These are phyloP conservation scores for Troilus luridus DNA, from an alignment of 2,888 invertebrate genomes.

Conservation along the genomic window DNA sequence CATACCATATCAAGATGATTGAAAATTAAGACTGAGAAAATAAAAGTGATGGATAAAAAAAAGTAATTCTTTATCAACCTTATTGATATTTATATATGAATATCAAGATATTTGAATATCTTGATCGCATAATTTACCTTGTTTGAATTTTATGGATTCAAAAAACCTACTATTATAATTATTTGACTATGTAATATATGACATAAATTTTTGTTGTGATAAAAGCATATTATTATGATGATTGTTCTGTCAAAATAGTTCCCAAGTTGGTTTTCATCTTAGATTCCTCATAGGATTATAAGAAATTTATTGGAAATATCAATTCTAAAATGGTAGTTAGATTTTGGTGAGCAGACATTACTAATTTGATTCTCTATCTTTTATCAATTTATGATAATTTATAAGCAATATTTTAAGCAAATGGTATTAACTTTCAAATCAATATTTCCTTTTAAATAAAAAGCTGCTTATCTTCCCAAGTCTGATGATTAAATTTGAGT, in stretches of 20 bases:
- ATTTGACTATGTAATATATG: not conserved
- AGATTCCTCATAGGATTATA: not conserved
- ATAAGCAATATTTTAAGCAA: too few species aligned
- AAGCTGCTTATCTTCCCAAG: too few species aligned
- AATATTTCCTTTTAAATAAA: too few species aligned
- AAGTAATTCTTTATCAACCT: not conserved
- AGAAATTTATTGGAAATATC: not conserved
- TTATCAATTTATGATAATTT: too few species aligned
- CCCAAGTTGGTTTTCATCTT: not conserved
- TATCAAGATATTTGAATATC: not conserved
- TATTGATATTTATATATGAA: not conserved
- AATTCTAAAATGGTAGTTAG: too few species aligned
- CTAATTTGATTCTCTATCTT: too few species aligned
- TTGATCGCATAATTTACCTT: not conserved
- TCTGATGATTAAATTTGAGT: too few species aligned
- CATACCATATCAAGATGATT: conserved; percentile 61
- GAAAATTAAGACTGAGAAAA: conserved; percentile 60
- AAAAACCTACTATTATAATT: not conserved
- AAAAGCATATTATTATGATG: not conserved
- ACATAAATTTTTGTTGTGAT: not conserved
- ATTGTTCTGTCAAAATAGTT: not conserved
- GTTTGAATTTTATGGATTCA: not conserved
- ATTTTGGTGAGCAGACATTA: too few species aligned
- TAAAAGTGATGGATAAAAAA: conserved; percentile 54
- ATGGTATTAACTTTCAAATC: too few species aligned